Percentiles rank a stretch among this genome's conserved stretches.
phyloP scores from a whole-genome alignment of 1,140 invertebrate species.

The Micrasema minimum region DNA sequence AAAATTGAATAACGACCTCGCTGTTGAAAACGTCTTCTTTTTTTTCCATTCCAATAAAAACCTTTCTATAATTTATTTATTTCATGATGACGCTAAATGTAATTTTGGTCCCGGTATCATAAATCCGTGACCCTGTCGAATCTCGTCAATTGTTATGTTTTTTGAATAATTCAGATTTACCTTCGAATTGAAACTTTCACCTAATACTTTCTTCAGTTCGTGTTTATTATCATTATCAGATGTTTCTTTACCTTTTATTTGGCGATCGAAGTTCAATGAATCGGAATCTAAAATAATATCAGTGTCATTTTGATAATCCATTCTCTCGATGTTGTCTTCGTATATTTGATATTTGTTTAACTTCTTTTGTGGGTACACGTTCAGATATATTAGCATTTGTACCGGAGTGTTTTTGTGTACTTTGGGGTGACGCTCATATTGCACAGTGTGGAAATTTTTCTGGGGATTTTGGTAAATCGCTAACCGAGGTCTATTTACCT shows the following conservation, averaged over 20 bases:
- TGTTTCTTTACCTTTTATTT: too few relatives aligned
- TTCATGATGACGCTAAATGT: too few relatives aligned
- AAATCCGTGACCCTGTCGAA: slow-evolving; percentile 42
- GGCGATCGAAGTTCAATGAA: too few relatives aligned
- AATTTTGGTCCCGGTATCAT: slow-evolving; percentile 40
- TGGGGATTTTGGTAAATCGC: slow-evolving; percentile 4
- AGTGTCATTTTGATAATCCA: slow-evolving; percentile 18
- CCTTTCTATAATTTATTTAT: too few relatives aligned
- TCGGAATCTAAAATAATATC: slow-evolving; percentile 7
- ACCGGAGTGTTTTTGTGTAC: slow-evolving; percentile 32
- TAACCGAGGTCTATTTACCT: neutral
- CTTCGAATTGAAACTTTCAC: slow-evolving; percentile 16
- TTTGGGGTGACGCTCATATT: neutral
- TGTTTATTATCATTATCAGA: too few relatives aligned
- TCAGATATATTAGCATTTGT: slow-evolving; percentile 49
- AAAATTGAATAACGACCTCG: too few relatives aligned
- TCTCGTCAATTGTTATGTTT: slow-evolving; percentile 46
- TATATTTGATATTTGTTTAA: slow-evolving; percentile 16
- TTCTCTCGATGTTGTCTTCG: slow-evolving; percentile 25
- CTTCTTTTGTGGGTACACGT: slow-evolving; percentile 51
- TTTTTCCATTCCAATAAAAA: too few relatives aligned
- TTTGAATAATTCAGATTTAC: slow-evolving; percentile 10
- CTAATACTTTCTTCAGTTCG: slow-evolving; percentile 3
- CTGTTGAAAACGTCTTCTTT: too few relatives aligned
- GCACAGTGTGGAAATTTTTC: neutral